Evolutionary conservation across 2,888 invertebrate species (phyloP), one percentile per base, ranked within the genome.

Genomic region (Bugula neritina): DNA sequence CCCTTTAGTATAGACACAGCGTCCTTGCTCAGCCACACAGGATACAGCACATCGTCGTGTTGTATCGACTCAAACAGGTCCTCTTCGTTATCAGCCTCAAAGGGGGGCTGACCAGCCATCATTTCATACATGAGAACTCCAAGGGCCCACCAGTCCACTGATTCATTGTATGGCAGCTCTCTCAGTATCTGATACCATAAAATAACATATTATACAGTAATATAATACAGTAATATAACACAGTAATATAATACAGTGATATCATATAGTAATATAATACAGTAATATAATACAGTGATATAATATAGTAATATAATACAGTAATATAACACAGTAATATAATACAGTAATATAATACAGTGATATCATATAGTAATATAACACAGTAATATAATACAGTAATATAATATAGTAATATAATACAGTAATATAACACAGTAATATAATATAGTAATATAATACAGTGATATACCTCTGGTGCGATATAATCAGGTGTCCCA

Each of bases 11-110:
- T 93, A 78, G 92, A 91, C 72, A 93, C 92, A 70, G 94, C 94
- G 83, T 94, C 93, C 81, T 91, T 90, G 77, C 90, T 91, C 72
- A 94, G 86, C 98, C 98, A 98, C 23, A 97, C 96, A 21, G 98
- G 98, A 86, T 98, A 99, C n/a, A 84, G 78, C 72, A 99, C 98
- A 86, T 99, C 98, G 84, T 99, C 98, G 84, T 95, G 94, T 79
- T 98, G 88, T 82, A 99, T 99, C 76, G 94, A 93, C 86, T 99
- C 97, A 87, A 99, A 99, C 74, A 99, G 88, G 85, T 99, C 98
- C 85, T 99, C 98, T 86, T 99, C 99, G 87, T 98, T 98, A 86
- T 99, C 98, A 1, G 98, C 98, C 87, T 99, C 98, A 86, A 99
- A 99, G 21, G 98, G 98, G 73, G 98, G 98, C 86, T 99, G 98